phyloP scores from a whole-genome alignment of 1,140 invertebrate genomes.

The Ganaspis sp. region DNA sequence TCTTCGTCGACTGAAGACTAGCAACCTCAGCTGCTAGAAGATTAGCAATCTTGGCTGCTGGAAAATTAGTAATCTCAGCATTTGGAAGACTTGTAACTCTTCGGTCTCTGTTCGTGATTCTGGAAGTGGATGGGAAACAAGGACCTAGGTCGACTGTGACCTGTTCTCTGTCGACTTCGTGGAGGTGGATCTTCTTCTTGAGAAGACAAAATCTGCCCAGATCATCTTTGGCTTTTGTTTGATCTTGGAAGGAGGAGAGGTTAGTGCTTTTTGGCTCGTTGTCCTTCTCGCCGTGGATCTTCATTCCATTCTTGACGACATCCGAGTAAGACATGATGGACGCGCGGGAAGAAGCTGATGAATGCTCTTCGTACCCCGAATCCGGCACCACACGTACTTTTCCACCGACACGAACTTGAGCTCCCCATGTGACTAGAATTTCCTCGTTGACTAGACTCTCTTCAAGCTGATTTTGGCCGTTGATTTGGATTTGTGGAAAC shows the following conservation, averaged over 20 bases:
- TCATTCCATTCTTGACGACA: slow-evolving; percentile 18
- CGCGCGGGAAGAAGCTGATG: slow-evolving; percentile 43
- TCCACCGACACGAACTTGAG: no score
- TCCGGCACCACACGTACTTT: slow-evolving; percentile 42
- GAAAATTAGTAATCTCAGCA: no score
- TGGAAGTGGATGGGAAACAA: background rate
- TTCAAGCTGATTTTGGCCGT: no score
- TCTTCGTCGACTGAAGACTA: no score
- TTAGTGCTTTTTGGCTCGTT: background rate
- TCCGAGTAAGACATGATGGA: slow-evolving; percentile 29
- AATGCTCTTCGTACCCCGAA: slow-evolving; percentile 57
- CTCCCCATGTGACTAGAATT: no score
- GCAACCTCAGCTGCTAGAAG: no score
- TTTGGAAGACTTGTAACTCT: background rate
- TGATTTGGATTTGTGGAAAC: slow-evolving; percentile 46
- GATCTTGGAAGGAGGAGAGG: slow-evolving; percentile 40
- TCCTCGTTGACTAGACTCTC: slow-evolving; percentile 43
- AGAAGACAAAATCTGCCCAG: background rate
- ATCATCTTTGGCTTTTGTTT: background rate
- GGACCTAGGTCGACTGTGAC: slow-evolving; percentile 47
- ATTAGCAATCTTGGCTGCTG: no score
- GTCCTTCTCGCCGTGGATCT: background rate
- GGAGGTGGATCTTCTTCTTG: slow-evolving; percentile 42
- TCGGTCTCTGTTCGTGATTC: background rate
- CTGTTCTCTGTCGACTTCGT: slow-evolving; percentile 53